Base-by-base conservation (phyloP, 2,797 vertebrate species). In the Neostethus bicornis region DNA sequence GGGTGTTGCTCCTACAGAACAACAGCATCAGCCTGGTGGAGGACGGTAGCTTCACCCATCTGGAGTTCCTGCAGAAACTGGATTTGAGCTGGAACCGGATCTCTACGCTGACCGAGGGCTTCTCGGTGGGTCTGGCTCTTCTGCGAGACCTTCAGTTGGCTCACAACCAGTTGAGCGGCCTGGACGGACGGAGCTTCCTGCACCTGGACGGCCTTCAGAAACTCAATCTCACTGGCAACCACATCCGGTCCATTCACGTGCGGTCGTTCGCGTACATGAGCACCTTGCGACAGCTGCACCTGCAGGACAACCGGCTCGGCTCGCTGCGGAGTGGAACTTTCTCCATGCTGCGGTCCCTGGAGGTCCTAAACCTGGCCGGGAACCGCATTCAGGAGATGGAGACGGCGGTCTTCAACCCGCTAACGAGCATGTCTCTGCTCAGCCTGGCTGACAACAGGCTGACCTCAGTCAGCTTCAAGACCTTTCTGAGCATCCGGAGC, bases 71-170 rank as follows among this genome's bases (percentile, higher is more conserved):
- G 2, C 84, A 90, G 54, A 92, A 84, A 45, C 85, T 95, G 72
- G 92, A 95, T 76, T 85, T 94, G 48, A 91, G 87, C 79, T 70
- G 86, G 68, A 95, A 95, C 65, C 66, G 23, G 32, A 89, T 95
- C 56, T 55, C 77, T 1, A 2, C 31, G 19, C 85, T 95, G 52
- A 54, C 66, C 0, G 73, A 64, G 2, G 88, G 88, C 0, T 94
- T 94, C 75, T 93, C 90, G 2, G 2, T 51, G 0, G 92, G 92
- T 7, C 72, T 94, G 44, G 44, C 70, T 2, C 76, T 82, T 9
- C 85, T 94, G 20, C 73, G 66, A 3, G 91, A 94, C 66, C 88
- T 95, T 24, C 84, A 80, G 46, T 73, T 94, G 7, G 64, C 88
- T 3, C 77, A 93, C 56, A 95, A 94, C 79, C 56, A 23, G 5